Conservation (phyloP, 2,113 vertebrate genomes). For the Cololabis saira region DNA sequence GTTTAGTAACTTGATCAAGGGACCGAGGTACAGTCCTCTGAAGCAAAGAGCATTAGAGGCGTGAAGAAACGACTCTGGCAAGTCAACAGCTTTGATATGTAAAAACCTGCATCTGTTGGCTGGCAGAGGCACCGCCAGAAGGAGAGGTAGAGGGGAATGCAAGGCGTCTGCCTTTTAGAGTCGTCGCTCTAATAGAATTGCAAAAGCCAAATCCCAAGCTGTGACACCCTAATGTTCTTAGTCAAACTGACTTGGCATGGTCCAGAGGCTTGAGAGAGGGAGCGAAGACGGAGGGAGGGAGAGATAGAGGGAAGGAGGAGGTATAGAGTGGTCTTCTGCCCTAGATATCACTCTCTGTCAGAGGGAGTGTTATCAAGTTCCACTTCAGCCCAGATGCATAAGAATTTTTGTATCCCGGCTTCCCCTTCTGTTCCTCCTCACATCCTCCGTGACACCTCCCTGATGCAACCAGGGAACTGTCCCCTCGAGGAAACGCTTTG, state of each 20-base stretch:
- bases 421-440: slow-evolving; percentile 55
- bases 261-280: slow-evolving; percentile 52
- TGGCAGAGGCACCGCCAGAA: slow-evolving; percentile 59
- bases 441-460: slow-evolving; percentile 51
- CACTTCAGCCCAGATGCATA: slow-evolving; percentile 49
- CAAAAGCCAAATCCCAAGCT: slow-evolving; percentile 75
- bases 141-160: slow-evolving; percentile 58
- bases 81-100: slow-evolving; percentile 81
- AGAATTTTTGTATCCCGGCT: slow-evolving; percentile 51
- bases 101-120: slow-evolving; percentile 76
- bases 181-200: slow-evolving; percentile 76
- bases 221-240: slow-evolving; percentile 79
- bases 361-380: slow-evolving; percentile 49
- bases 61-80: slow-evolving; percentile 73
- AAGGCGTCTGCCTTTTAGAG: slow-evolving; percentile 60
- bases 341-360: slow-evolving; percentile 66
- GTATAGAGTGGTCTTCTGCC: slow-evolving; percentile 49
- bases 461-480: slow-evolving; percentile 45
- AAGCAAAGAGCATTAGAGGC: slow-evolving; percentile 80
- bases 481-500: slow-evolving; percentile 38
- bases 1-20: slow-evolving; percentile 80
- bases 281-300: slow-evolving; percentile 36
- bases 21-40: slow-evolving; percentile 74
- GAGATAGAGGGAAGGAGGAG: slow-evolving; percentile 32
- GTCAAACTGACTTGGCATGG: slow-evolving; percentile 71